Conservation (phyloP, 2,888 invertebrate genomes). For the Tachina grossa region DNA sequence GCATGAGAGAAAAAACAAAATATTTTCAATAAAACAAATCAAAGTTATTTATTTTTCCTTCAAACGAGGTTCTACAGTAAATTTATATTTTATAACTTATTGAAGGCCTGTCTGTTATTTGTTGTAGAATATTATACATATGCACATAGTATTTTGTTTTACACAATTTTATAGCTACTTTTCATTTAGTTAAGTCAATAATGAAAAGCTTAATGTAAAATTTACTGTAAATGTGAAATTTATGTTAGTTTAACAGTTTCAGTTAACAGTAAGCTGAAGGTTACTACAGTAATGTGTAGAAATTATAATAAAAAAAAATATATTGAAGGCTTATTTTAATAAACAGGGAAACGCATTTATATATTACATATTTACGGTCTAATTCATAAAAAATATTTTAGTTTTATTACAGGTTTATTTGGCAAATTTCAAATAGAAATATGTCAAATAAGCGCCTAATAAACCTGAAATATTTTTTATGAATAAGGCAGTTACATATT, state of each 20-base stretch:
- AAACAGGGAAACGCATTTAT: constrained; percentile 44
- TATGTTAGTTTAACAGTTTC: constrained; percentile 34
- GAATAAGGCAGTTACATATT: too few species aligned
- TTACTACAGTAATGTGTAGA: constrained; percentile 3
- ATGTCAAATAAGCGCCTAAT: too few species aligned
- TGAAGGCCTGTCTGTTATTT: constrained; percentile 17
- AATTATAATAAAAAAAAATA: background rate
- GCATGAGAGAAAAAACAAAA: background rate
- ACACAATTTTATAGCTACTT: background rate
- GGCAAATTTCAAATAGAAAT: too few species aligned
- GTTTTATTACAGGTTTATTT: too few species aligned
- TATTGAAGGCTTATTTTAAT: constrained; percentile 53
- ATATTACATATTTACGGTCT: too few species aligned
- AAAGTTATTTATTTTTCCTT: background rate
- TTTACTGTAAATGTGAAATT: constrained; percentile 11
- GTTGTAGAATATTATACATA: background rate
- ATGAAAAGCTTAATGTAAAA: constrained; percentile 10
- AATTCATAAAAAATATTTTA: too few species aligned
- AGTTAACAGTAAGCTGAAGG: constrained; percentile 41
- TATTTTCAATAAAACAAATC: constrained; percentile 2
- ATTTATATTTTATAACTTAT: constrained; percentile 9
- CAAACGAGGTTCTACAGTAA: constrained; percentile 26
- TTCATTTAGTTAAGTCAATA: background rate
- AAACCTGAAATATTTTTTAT: too few species aligned
- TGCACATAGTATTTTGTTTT: background rate